Evolutionary conservation across 2,797 vertebrate species (phyloP).

Genomic region (Natrix natrix): DNA sequence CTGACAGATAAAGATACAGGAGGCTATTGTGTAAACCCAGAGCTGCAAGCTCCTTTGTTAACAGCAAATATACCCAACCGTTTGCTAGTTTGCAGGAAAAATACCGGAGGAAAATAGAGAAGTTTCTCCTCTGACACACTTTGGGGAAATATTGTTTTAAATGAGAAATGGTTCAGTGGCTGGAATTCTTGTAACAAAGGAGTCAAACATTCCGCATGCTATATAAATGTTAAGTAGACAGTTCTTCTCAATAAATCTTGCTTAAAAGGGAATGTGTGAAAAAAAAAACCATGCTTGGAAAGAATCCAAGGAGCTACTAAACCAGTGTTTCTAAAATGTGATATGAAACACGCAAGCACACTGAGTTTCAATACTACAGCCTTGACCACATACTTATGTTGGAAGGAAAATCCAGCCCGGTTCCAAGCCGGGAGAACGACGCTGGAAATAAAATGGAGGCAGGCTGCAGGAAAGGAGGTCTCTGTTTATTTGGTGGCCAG

Average conservation of each 20-base stretch:
- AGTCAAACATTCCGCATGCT: neutral
- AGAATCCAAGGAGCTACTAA: neutral
- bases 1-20: neutral
- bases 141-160: neutral
- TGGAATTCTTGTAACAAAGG: neutral
- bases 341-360: neutral
- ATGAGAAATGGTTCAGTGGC: neutral
- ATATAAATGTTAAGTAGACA: neutral
- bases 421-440: too few species aligned
- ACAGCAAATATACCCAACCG: neutral
- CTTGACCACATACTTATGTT: neutral
- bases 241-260: neutral
- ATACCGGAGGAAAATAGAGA: neutral
- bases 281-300: neutral
- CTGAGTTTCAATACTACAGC: neutral
- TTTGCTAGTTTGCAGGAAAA: neutral
- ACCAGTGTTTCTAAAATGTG: neutral
- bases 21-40: neutral
- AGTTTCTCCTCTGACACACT: neutral
- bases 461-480: too few species aligned
- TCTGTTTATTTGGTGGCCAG: too few species aligned
- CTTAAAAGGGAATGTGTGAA: neutral
- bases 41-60: neutral
- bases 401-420: too few species aligned
- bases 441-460: too few species aligned